These are phyloP conservation scores for Thysanoteuthis rhombus DNA, from an alignment of 2,888 invertebrate species.

Conservation along the genomic window DNA sequence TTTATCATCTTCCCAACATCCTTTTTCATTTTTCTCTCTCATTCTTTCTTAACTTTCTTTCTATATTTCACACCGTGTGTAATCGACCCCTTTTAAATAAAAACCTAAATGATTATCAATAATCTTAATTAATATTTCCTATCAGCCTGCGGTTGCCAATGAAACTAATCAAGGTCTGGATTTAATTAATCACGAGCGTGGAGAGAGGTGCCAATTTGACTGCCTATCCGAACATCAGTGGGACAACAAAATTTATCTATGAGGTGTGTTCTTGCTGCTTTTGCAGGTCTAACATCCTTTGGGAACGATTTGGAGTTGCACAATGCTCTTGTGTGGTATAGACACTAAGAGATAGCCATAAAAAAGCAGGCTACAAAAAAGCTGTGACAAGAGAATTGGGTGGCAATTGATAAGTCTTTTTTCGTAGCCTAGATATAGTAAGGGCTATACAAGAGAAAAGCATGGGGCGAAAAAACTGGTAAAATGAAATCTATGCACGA, in stretches of 20 bases:
- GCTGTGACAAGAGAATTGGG: no score
- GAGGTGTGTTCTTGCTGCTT: not conserved
- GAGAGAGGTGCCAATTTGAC: not conserved
- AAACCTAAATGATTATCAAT: constrained; percentile 23
- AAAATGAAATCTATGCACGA: no score
- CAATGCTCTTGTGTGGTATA: no score
- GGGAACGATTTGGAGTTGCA: no score
- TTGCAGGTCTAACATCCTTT: not conserved
- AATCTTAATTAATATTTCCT: constrained; percentile 26
- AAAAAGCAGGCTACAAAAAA: no score
- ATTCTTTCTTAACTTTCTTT: not conserved
- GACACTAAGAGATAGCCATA: no score
- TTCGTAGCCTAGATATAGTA: no score
- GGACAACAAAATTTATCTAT: not conserved
- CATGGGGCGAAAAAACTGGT: no score
- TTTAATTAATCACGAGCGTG: constrained; percentile 16
- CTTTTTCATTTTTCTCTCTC: no score
- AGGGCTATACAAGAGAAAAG: no score
- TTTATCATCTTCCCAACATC: no score
- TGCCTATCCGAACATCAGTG: not conserved
- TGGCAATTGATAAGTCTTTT: no score
- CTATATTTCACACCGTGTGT: not conserved
- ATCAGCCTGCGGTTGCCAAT: not conserved
- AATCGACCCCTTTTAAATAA: not conserved
- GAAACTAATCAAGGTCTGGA: constrained; percentile 19